Conservation (phyloP, 2,797 vertebrate genomes). For the Parauchenoglanis ngamensis region DNA sequence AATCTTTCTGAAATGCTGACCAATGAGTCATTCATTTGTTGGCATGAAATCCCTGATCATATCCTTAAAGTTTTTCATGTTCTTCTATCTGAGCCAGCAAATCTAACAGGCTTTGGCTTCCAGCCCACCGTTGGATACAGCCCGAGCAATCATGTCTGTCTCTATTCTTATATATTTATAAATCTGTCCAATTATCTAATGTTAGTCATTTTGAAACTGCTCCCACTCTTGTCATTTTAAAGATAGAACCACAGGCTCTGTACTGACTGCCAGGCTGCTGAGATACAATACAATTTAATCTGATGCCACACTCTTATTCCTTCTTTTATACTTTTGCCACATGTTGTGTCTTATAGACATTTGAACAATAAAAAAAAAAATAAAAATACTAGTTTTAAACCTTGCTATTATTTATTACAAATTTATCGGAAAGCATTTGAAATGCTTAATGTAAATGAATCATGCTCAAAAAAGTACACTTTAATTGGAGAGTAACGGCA, state of each 20-base stretch:
- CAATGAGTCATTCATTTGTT: constrained; percentile 21
- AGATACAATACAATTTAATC: constrained; percentile 14
- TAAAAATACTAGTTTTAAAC: background rate
- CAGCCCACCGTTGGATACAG: constrained; percentile 26
- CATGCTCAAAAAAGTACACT: background rate
- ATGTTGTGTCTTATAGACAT: background rate
- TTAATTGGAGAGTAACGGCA: background rate
- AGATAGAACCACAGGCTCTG: constrained; percentile 18
- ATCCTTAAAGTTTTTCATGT: background rate
- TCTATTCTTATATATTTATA: constrained; percentile 17
- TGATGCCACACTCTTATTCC: background rate
- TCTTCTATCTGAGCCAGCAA: background rate
- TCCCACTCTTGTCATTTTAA: constrained; percentile 33
- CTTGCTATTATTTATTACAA: background rate
- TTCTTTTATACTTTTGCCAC: constrained; percentile 8
- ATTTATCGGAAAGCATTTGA: background rate
- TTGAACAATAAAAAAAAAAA: background rate
- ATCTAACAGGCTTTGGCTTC: constrained; percentile 23
- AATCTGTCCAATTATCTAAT: constrained; percentile 36
- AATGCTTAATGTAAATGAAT: background rate
- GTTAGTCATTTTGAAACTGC: constrained; percentile 35
- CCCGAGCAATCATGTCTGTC: constrained; percentile 14
- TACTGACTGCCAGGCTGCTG: constrained; percentile 3
- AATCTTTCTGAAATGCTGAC: constrained; percentile 1
- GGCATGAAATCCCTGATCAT: background rate